Evolutionary conservation across 2,888 invertebrate genomes (phyloP).

Genomic region (Tetropium fuscum): DNA sequence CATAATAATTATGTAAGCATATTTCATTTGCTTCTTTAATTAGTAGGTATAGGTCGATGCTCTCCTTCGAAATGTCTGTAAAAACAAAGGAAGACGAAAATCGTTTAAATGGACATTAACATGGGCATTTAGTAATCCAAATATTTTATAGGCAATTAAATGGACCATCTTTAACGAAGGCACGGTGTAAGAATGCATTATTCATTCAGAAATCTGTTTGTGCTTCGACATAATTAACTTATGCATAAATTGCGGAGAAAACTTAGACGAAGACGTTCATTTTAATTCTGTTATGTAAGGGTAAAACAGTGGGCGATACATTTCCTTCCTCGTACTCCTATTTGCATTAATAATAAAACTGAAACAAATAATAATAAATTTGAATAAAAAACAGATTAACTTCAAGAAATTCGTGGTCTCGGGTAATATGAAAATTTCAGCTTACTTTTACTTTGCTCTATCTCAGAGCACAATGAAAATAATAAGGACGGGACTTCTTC

Average conservation of each 20-base stretch:
- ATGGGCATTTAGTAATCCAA: neutral
- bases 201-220: constrained; percentile 49
- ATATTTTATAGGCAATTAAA: constrained; percentile 18
- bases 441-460: too few species aligned
- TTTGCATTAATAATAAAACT: constrained; percentile 39
- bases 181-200: constrained; percentile 32
- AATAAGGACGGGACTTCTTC: too few species aligned
- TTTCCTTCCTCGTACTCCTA: constrained; percentile 27
- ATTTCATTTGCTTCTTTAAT: too few species aligned
- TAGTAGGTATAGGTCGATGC: too few species aligned
- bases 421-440: too few species aligned
- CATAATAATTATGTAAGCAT: too few species aligned
- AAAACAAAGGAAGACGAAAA: too few species aligned
- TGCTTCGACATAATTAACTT: constrained; percentile 47
- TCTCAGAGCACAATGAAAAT: too few species aligned
- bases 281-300: constrained; percentile 29
- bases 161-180: constrained; percentile 3
- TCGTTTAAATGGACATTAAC: too few species aligned
- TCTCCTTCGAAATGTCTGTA: too few species aligned
- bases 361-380: constrained; percentile 31
- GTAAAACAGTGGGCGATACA: constrained; percentile 20
- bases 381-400: constrained; percentile 17
- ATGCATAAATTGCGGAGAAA: constrained; percentile 47
- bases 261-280: constrained; percentile 41
- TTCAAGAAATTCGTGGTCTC: constrained; percentile 1